These are phyloP conservation scores for Labeo catla DNA, from an alignment of 2,113 vertebrate genomes.

Conservation along the genomic window DNA sequence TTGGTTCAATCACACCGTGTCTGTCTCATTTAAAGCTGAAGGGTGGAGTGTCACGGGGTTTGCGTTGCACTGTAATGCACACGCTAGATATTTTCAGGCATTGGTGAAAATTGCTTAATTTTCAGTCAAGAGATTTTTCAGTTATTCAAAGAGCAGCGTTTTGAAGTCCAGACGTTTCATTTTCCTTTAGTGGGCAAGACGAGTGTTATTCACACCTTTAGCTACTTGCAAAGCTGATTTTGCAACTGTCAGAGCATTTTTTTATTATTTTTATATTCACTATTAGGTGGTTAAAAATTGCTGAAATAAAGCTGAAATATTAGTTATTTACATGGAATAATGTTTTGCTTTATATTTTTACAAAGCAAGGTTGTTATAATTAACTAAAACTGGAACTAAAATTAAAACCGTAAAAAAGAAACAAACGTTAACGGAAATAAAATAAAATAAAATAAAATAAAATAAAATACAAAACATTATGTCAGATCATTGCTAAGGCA, in stretches of 20 bases:
- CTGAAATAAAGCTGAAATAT: no score
- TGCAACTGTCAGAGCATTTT: neutral
- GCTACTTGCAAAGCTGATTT: neutral
- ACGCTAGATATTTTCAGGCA: slow-evolving; percentile 8
- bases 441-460: no score
- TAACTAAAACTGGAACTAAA: no score
- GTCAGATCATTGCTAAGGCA: no score
- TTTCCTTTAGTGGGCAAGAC: neutral
- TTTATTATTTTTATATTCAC: neutral
- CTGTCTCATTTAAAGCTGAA: slow-evolving; percentile 11
- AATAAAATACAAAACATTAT: no score
- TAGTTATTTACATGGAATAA: no score
- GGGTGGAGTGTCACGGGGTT: slow-evolving; percentile 4
- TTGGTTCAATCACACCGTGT: slow-evolving; percentile 15
- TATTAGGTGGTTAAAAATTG: neutral
- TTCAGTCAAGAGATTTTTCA: neutral
- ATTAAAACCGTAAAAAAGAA: no score
- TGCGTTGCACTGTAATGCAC: slow-evolving; percentile 9
- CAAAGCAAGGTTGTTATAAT: no score
- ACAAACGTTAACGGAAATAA: no score
- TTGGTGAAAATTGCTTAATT: slow-evolving; percentile 22
- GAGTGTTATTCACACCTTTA: neutral
- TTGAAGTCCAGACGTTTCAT: slow-evolving; percentile 8
- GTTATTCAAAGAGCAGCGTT: slow-evolving; percentile 6
- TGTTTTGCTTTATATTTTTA: no score